phyloP scores from a whole-genome alignment of 1,140 invertebrate genomes.

The Lycorma delicatula region DNA sequence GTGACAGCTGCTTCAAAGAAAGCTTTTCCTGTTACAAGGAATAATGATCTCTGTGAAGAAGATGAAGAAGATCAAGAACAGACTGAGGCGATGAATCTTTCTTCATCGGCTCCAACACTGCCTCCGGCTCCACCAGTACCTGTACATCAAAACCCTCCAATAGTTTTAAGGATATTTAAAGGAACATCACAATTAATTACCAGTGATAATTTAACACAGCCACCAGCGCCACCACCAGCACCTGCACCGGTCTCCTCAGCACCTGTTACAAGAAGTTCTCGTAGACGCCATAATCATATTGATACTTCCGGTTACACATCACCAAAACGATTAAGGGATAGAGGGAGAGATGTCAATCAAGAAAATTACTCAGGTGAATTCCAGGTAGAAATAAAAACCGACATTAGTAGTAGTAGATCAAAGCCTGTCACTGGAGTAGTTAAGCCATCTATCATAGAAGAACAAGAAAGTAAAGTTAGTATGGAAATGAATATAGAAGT shows the following conservation, averaged over 20 bases:
- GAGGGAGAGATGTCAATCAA: constrained; percentile 6
- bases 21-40: constrained; percentile 8
- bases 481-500: neutral
- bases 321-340: constrained; percentile 14
- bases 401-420: constrained; percentile 25
- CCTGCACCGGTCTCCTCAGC: neutral
- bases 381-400: neutral
- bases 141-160: constrained; percentile 53
- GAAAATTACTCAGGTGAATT: neutral
- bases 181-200: constrained; percentile 42
- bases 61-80: constrained; percentile 27
- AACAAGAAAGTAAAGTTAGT: neutral
- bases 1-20: constrained; percentile 20
- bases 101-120: constrained; percentile 23
- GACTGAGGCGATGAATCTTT: constrained; percentile 35
- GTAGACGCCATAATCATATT: constrained; percentile 21
- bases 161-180: constrained; percentile 56
- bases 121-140: constrained; percentile 29
- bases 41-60: too few species aligned
- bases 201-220: constrained; percentile 33
- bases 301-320: constrained; percentile 8
- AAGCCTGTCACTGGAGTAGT: constrained; percentile 32
- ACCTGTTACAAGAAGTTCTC: constrained; percentile 13
- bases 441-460: neutral
- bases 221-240: constrained; percentile 39